phyloP scores from a whole-genome alignment of 1,140 invertebrate genomes.

The Himalopsyche phryganea region DNA sequence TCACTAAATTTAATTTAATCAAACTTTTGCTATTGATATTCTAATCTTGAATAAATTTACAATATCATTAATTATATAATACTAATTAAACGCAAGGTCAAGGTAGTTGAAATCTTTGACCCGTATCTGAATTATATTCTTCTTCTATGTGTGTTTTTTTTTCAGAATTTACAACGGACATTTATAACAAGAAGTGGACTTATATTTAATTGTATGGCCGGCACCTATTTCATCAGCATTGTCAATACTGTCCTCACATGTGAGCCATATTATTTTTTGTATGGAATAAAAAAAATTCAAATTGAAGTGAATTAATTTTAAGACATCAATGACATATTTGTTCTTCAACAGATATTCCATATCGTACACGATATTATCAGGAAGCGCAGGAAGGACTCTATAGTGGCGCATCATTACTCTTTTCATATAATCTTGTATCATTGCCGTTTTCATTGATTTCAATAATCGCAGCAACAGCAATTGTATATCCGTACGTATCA shows the following conservation, averaged over 20 bases:
- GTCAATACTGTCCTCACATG: slow-evolving; percentile 75
- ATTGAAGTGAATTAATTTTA: no score
- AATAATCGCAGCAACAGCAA: slow-evolving; percentile 60
- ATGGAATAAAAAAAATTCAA: slow-evolving; percentile 2
- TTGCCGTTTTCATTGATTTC: slow-evolving; percentile 77
- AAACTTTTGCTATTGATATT: no score
- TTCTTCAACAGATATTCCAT: slow-evolving; percentile 63
- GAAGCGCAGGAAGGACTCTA: slow-evolving; percentile 85
- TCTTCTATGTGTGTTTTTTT: slow-evolving; percentile 30
- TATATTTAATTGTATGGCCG: slow-evolving; percentile 74
- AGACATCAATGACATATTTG: no score
- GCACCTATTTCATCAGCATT: slow-evolving; percentile 76
- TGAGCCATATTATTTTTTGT: slow-evolving; percentile 50
- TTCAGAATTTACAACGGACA: slow-evolving; percentile 65
- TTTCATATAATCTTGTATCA: slow-evolving; percentile 75
- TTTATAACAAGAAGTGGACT: slow-evolving; percentile 76
- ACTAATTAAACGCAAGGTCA: no score
- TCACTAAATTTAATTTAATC: no score
- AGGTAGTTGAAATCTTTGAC: no score
- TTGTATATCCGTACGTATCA: slow-evolving; percentile 68
- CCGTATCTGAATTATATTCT: no score
- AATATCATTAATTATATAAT: no score
- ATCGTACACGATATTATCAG: slow-evolving; percentile 86
- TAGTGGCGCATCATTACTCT: slow-evolving; percentile 75
- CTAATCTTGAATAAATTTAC: no score